Base-by-base conservation (phyloP, 2,797 vertebrate species). In the Astyanax mexicanus region DNA sequence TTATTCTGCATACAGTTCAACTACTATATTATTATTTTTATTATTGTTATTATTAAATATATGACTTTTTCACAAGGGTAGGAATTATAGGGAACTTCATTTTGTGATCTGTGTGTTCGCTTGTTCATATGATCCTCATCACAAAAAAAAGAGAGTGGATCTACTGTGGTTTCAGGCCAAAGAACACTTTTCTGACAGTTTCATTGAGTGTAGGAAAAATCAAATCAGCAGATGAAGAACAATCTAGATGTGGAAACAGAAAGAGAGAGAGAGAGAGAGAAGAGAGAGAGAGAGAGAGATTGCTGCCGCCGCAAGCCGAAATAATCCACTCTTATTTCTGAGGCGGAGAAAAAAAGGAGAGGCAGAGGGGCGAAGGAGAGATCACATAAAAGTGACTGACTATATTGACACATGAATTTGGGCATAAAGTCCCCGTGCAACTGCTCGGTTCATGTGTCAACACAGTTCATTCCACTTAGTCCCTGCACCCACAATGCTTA, bases 391-490 rank as follows among this genome's bases (percentile, higher is more conserved):
- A 93, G 57, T 92, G 92, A 94, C 92, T 92, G 89, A 91, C 88
- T 88, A 86, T 94, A 92, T 94, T 94, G 92, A 93, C 93, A 93
- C 81, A 92, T 88, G 92, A 93, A 92, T 94, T 92, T 93, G 80
- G 86, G 87, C 90, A 88, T 90, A 92, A 92, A 93, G 93, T 92
- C 93, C 88, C 91, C 88, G 90, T 21, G 91, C 84, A 80, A 91
- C 90, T 86, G 93, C 92, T 94, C 93, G 89, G 91, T 92, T 94
- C 92, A 91, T 91, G 89, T 92, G 92, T 92, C 92, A 88, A 86
- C 82, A 92, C 89, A 89, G 90, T 93, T 94, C 92, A 94, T 89
- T 88, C 85, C 88, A 84, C 77, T 86, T 81, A 81, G 89, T 90
- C 91, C 93, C 91, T 92, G 90, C 87, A 84, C 92, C 90, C 91